A percentile compares a stretch with the other conserved stretches of the same genome.
These are phyloP conservation scores for Chanos chanos DNA, from an alignment of 2,797 vertebrate genomes.

Conservation along the genomic window DNA sequence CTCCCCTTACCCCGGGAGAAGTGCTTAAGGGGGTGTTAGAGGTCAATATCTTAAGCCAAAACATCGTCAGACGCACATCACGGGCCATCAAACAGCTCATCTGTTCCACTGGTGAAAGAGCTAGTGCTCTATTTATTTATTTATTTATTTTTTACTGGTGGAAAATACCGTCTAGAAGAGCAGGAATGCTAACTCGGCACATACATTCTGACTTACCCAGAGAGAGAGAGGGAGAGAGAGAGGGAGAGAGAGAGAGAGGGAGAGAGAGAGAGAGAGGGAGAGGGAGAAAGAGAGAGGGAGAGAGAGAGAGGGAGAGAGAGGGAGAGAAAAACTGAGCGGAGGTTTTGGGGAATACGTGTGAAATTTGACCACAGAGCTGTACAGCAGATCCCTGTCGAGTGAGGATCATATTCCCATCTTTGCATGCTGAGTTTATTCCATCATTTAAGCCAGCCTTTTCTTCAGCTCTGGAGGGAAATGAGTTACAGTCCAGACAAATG, in stretches of 20 bases:
- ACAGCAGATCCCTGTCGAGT: conserved; percentile 2
- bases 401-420: conserved; percentile 3
- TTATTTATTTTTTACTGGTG: conserved; percentile 21
- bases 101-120: conserved; percentile 22
- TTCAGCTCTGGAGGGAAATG: neutral
- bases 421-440: neutral
- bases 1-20: conserved; percentile 38
- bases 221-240: neutral
- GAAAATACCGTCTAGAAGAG: conserved; percentile 18
- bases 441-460: neutral
- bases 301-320: neutral
- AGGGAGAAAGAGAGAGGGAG: too few species aligned
- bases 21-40: conserved; percentile 4
- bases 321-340: neutral
- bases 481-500: neutral
- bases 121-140: neutral
- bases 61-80: too few species aligned
- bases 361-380: neutral
- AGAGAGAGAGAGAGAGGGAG: neutral
- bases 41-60: too few species aligned
- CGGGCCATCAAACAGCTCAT: conserved; percentile 31
- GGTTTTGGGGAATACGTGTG: neutral
- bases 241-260: neutral
- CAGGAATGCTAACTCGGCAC: conserved; percentile 34
- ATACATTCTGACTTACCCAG: conserved; percentile 12